Conservation (phyloP, 2,888 invertebrate species). For the Drosophila fulvimacula region DNA sequence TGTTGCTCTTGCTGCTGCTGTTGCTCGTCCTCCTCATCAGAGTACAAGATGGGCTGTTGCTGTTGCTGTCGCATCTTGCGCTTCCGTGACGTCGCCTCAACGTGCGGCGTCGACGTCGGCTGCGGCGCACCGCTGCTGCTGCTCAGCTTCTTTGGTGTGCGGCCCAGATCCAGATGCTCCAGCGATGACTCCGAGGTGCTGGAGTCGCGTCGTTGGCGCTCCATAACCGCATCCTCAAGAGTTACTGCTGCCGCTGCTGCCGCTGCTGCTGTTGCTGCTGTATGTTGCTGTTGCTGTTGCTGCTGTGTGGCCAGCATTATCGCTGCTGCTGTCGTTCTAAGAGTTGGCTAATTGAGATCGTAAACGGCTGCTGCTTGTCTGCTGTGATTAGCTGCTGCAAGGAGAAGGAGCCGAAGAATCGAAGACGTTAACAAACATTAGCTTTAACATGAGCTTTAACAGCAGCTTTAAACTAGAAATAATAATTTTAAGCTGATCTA, state of each 20-base stretch:
- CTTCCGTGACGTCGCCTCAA: conserved; percentile 58
- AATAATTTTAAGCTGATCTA: neutral
- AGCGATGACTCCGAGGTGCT: conserved; percentile 84
- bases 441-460: conserved; percentile 3
- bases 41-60: conserved; percentile 26
- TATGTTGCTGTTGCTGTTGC: conserved; percentile 32
- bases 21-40: conserved; percentile 79
- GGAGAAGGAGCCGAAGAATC: too few relatives aligned
- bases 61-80: conserved; percentile 60
- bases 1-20: conserved; percentile 27
- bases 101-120: conserved; percentile 79
- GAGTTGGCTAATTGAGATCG: conserved; percentile 57
- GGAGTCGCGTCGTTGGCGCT: conserved; percentile 83
- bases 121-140: conserved; percentile 62
- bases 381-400: conserved; percentile 32
- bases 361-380: conserved; percentile 44
- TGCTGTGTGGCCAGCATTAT: conserved; percentile 64
- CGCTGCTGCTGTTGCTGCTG: conserved; percentile 12
- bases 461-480: too few relatives aligned
- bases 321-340: conserved; percentile 38
- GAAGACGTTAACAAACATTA: neutral
- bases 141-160: conserved; percentile 81
- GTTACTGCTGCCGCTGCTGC: conserved; percentile 19
- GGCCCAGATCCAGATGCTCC: conserved; percentile 84
- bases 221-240: conserved; percentile 67